Evolutionary conservation across 2,797 vertebrate genomes (phyloP).

Genomic region (Botia kubotai): DNA sequence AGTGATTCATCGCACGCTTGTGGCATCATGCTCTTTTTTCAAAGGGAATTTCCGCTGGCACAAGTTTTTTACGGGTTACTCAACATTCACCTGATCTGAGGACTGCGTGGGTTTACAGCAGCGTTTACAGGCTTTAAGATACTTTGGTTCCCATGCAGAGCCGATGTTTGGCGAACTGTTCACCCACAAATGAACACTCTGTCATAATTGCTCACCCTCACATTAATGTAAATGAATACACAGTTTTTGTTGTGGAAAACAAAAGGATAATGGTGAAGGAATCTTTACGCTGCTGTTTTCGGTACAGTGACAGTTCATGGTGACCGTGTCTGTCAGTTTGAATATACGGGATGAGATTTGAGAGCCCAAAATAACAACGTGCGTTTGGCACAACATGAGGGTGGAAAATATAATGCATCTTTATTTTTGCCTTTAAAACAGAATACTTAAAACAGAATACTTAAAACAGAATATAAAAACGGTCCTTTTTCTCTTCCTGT

Average conservation of each 20-base stretch:
- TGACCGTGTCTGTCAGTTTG: not conserved
- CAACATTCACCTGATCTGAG: conserved; percentile 46
- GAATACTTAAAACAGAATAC: too few species aligned
- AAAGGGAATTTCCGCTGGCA: conserved; percentile 46
- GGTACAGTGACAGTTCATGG: not conserved
- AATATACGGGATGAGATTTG: too few species aligned
- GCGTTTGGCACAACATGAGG: not conserved
- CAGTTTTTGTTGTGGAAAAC: not conserved
- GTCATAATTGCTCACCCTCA: not conserved
- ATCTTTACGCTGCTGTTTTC: not conserved
- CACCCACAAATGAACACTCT: not conserved
- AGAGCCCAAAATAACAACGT: not conserved
- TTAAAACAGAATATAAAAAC: too few species aligned
- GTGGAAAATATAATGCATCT: too few species aligned
- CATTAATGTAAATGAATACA: not conserved
- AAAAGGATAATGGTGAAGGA: too few species aligned
- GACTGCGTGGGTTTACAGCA: conserved; percentile 33
- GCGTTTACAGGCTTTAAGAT: not conserved
- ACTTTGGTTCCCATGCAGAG: conserved; percentile 25
- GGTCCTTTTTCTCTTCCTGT: not conserved
- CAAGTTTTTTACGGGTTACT: conserved; percentile 44
- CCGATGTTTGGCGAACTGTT: not conserved
- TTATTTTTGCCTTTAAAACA: too few species aligned
- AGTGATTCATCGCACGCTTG: conserved; percentile 44
- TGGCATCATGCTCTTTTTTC: conserved; percentile 43